These are phyloP conservation scores for Bombus sibiricus DNA, from an alignment of 1,140 invertebrate species.

Conservation along the genomic window DNA sequence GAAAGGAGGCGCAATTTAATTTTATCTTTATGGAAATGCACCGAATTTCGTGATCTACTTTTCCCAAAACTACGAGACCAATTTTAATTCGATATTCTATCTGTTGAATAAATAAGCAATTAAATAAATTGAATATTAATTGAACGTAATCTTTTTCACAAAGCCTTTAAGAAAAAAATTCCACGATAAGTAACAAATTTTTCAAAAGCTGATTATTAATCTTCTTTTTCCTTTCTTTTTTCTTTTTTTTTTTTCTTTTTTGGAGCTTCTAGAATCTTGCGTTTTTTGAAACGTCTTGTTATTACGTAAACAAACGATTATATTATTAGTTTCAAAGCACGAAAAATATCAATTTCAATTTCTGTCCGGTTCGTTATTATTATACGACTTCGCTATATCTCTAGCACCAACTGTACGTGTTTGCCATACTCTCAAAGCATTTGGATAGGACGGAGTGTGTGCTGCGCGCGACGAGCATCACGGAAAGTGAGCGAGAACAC, in stretches of 20 bases:
- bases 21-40: background rate
- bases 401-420: background rate
- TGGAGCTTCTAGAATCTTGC: too few relatives aligned
- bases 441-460: background rate
- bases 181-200: background rate
- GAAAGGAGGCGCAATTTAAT: background rate
- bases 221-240: background rate
- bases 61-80: background rate
- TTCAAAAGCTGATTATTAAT: background rate
- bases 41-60: background rate
- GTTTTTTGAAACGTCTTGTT: too few relatives aligned
- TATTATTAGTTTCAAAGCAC: background rate
- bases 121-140: too few relatives aligned
- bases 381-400: background rate
- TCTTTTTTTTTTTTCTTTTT: background rate
- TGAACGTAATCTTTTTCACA: background rate
- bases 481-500: constrained; percentile 45
- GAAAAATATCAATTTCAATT: background rate
- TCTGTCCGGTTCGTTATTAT: background rate
- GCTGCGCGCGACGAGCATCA: background rate
- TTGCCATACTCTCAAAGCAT: background rate
- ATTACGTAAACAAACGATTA: background rate
- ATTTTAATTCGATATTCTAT: background rate
- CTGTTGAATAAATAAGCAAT: background rate
- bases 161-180: background rate